A percentile compares a stretch with the other conserved stretches of the same genome.
phyloP scores from a whole-genome alignment of 2,888 invertebrate genomes.

The Liposcelis brunnea region DNA sequence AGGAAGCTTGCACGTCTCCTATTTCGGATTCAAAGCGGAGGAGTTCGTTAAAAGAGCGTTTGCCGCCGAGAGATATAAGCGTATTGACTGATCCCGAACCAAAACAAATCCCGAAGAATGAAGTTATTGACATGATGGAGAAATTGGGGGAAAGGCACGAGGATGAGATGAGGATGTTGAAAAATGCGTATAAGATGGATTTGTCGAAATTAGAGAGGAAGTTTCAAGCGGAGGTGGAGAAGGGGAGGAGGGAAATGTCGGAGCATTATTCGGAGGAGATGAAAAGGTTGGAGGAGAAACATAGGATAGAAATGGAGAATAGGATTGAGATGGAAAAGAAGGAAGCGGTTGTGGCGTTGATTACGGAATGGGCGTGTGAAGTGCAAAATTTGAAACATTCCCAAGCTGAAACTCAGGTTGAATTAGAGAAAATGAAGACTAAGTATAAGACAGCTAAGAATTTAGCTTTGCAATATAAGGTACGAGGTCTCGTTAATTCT shows the following conservation, averaged over 20 bases:
- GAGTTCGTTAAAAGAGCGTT: too few relatives aligned
- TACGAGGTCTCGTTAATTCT: too few relatives aligned
- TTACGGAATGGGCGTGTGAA: too few relatives aligned
- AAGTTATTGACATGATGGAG: not conserved
- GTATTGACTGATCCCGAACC: too few relatives aligned
- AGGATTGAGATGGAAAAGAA: constrained; percentile 1
- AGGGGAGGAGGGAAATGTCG: not conserved
- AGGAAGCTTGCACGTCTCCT: too few relatives aligned
- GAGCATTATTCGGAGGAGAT: constrained; percentile 15
- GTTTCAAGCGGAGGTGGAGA: not conserved
- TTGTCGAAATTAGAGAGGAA: not conserved
- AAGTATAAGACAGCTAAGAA: too few relatives aligned
- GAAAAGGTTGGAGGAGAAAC: constrained; percentile 17
- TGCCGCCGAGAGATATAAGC: too few relatives aligned
- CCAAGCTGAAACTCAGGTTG: not conserved
- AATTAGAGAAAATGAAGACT: too few relatives aligned
- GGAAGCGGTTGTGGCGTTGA: not conserved
- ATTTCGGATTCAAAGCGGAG: too few relatives aligned
- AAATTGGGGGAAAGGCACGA: not conserved
- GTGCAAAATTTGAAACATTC: too few relatives aligned
- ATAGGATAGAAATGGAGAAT: constrained; percentile 11
- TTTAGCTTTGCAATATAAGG: too few relatives aligned
- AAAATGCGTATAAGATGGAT: not conserved
- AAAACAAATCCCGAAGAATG: too few relatives aligned
- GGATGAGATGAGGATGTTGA: not conserved